Percentiles rank a stretch among this genome's conserved stretches.
Evolutionary conservation across 1,140 invertebrate species (phyloP).

Genomic region (Pantala flavescens): DNA sequence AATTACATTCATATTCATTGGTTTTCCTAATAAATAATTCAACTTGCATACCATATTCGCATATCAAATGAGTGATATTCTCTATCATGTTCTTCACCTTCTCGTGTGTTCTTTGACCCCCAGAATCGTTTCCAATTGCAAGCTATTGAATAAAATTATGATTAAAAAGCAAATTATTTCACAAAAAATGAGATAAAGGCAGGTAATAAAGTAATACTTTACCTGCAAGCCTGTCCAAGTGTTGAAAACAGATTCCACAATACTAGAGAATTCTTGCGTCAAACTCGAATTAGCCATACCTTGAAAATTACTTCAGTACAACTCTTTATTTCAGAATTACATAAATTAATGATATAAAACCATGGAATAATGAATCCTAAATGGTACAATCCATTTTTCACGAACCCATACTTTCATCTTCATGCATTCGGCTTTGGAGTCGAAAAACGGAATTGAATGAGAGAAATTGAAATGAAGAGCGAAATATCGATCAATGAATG

Average conservation of each 20-base stretch:
- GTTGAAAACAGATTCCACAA: background rate
- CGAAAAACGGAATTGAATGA: too few species aligned
- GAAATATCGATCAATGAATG: too few species aligned
- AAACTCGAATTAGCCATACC: background rate
- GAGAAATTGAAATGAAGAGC: too few species aligned
- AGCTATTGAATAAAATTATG: background rate
- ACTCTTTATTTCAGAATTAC: too few species aligned
- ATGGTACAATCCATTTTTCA: too few species aligned
- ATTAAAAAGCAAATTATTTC: background rate
- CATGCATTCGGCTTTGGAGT: too few species aligned
- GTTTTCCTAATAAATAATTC: too few species aligned
- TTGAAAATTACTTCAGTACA: too few species aligned
- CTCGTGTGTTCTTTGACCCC: background rate
- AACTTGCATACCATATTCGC: background rate
- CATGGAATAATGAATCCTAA: too few species aligned
- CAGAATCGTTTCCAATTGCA: background rate
- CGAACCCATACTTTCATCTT: too few species aligned
- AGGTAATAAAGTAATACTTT: background rate
- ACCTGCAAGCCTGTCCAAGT: background rate
- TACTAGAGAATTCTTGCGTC: background rate
- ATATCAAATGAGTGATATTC: background rate
- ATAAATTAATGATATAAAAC: too few species aligned
- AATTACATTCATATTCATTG: too few species aligned
- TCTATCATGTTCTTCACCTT: background rate
- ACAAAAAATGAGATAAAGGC: background rate